These are phyloP conservation scores for Leptopilina clavipes DNA, from an alignment of 1,140 invertebrate genomes.

Conservation along the genomic window DNA sequence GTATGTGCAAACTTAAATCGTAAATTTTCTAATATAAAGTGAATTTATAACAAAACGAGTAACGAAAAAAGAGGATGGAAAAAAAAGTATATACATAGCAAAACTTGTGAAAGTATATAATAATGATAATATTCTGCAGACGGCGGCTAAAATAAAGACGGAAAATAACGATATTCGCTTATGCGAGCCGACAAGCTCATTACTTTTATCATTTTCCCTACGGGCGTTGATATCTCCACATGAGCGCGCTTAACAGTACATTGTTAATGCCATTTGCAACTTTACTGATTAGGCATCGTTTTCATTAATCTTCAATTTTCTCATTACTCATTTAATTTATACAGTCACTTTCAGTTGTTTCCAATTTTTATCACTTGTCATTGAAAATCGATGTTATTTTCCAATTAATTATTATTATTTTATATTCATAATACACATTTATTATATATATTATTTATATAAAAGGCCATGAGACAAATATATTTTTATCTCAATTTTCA, in stretches of 20 bases:
- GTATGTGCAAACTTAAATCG: not conserved
- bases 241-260: not conserved
- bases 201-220: conserved; percentile 31
- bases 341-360: too few species aligned
- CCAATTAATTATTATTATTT: too few species aligned
- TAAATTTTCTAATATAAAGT: not conserved
- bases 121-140: not conserved
- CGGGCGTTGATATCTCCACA: conserved; percentile 2
- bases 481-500: too few species aligned
- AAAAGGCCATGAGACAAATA: too few species aligned
- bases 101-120: not conserved
- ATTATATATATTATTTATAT: too few species aligned
- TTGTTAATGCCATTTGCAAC: conserved; percentile 7
- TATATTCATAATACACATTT: too few species aligned
- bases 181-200: conserved; percentile 29
- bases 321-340: not conserved
- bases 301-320: not conserved
- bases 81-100: too few species aligned
- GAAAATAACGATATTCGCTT: conserved; percentile 17
- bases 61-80: not conserved
- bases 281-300: not conserved
- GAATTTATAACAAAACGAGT: too few species aligned
- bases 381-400: too few species aligned
- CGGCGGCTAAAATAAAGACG: conserved; percentile 12
- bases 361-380: too few species aligned